Evolutionary conservation across 2,113 vertebrate genomes (phyloP).

Genomic region (Peromyscus californicus): DNA sequence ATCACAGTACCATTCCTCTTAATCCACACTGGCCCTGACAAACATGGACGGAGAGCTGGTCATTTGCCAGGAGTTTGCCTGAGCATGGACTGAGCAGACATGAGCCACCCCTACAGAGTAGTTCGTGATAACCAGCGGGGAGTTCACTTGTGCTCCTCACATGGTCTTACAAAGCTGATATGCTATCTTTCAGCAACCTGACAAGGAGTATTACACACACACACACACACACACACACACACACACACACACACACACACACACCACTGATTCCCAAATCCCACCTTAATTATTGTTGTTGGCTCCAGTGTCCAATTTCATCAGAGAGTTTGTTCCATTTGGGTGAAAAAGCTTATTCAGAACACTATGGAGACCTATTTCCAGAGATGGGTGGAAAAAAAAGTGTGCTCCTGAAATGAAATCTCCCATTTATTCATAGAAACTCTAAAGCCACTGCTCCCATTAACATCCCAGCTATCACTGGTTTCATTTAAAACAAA

Average conservation of each 20-base stretch:
- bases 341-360: slow-evolving; percentile 73
- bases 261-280: slow-evolving; percentile 65
- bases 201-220: neutral
- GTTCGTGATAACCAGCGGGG: slow-evolving; percentile 15
- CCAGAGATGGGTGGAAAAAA: slow-evolving; percentile 38
- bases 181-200: slow-evolving; percentile 58
- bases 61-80: neutral
- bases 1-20: neutral
- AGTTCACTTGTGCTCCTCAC: slow-evolving; percentile 5
- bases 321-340: slow-evolving; percentile 78
- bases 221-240: neutral
- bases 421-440: slow-evolving; percentile 68
- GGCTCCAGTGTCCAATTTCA: slow-evolving; percentile 72
- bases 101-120: neutral
- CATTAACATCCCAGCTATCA: slow-evolving; percentile 63
- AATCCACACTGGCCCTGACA: neutral
- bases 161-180: slow-evolving; percentile 40
- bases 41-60: neutral
- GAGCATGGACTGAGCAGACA: neutral
- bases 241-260: neutral
- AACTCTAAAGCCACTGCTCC: slow-evolving; percentile 62
- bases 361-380: slow-evolving; percentile 69
- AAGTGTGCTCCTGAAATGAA: slow-evolving; percentile 65
- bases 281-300: slow-evolving; percentile 79
- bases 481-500: slow-evolving; percentile 74